phyloP scores from a whole-genome alignment of 2,888 invertebrate species.

The Steinernema carpocapsae region DNA sequence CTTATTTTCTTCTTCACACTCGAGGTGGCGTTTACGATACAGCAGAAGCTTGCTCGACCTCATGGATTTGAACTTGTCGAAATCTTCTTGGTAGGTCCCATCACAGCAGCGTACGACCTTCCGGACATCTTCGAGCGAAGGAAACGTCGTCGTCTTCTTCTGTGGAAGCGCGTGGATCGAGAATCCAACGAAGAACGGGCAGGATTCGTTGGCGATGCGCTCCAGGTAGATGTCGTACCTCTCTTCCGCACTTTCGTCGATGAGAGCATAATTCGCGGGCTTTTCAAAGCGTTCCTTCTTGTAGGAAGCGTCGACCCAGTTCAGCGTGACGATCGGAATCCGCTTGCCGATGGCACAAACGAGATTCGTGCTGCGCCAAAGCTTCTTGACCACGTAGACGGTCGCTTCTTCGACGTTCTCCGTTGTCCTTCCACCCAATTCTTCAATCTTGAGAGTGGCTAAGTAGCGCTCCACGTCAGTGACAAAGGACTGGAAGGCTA shows the following conservation, averaged over 20 bases:
- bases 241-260: not conserved
- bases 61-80: not conserved
- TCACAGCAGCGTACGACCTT: not conserved
- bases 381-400: not conserved
- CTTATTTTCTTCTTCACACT: not conserved
- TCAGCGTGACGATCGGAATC: constrained; percentile 3
- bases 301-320: not conserved
- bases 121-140: not conserved
- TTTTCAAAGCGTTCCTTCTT: not conserved
- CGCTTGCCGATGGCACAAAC: constrained; percentile 16
- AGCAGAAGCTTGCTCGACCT: not conserved
- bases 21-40: not conserved
- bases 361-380: not conserved
- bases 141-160: not conserved
- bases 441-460: not conserved
- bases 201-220: not conserved
- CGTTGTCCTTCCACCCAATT: constrained; percentile 1
- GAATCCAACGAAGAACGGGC: too few relatives aligned
- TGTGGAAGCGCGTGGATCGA: too few relatives aligned
- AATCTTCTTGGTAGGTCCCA: not conserved
- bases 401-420: constrained; percentile 8
- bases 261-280: not conserved
- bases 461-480: not conserved
- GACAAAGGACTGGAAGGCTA: not conserved
- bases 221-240: not conserved